Conservation (phyloP, 2,888 invertebrate genomes). For the Phymatocera aterrima region DNA sequence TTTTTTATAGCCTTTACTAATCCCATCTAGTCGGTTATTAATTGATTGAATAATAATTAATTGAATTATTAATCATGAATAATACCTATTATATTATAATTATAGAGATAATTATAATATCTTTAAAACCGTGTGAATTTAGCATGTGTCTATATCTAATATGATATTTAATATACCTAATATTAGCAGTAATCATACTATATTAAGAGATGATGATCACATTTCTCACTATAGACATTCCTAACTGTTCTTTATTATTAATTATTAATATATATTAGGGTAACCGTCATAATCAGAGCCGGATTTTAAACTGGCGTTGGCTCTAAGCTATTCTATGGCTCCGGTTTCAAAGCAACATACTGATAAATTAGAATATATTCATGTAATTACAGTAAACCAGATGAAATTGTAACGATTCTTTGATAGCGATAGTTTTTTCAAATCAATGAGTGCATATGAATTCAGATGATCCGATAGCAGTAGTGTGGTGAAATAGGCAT, state of each 20-base stretch:
- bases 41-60: slow-evolving; percentile 57
- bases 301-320: too few relatives aligned
- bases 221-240: slow-evolving; percentile 61
- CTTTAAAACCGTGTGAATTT: slow-evolving; percentile 54
- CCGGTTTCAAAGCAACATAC: too few relatives aligned
- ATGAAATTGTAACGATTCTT: too few relatives aligned
- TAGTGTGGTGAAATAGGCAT: too few relatives aligned
- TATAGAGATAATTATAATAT: neutral
- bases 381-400: too few relatives aligned
- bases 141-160: slow-evolving; percentile 50
- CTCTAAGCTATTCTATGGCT: too few relatives aligned
- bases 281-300: too few relatives aligned
- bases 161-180: too few relatives aligned
- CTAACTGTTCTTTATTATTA: slow-evolving; percentile 63
- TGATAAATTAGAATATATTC: too few relatives aligned
- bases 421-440: too few relatives aligned
- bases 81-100: neutral
- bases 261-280: slow-evolving; percentile 46
- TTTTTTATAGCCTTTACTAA: slow-evolving; percentile 58
- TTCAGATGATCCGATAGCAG: too few relatives aligned
- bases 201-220: slow-evolving; percentile 29
- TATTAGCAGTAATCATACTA: slow-evolving; percentile 41
- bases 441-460: too few relatives aligned
- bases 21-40: slow-evolving; percentile 67
- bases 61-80: slow-evolving; percentile 54